Evolutionary conservation across 2,113 vertebrate species (phyloP).

Genomic region (Theristicus caerulescens): DNA sequence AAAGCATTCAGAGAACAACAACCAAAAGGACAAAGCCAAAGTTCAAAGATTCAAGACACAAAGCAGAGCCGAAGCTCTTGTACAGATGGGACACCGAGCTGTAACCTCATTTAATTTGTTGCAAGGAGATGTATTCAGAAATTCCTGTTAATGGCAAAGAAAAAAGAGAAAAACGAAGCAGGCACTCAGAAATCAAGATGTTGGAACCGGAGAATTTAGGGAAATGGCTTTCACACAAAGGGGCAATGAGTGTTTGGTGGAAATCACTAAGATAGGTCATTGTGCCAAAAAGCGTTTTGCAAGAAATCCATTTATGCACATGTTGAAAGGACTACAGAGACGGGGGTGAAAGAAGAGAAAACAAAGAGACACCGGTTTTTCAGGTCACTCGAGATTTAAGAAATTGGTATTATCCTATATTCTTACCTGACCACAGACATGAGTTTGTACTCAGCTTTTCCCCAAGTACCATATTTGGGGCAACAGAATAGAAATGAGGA

Average conservation of each 20-base stretch:
- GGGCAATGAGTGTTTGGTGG: constrained; percentile 9
- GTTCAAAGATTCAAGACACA: constrained; percentile 53
- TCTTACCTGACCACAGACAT: background rate
- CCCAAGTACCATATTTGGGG: background rate
- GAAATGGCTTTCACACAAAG: constrained; percentile 34
- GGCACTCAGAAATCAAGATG: constrained; percentile 39
- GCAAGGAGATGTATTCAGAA: constrained; percentile 29
- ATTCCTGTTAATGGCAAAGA: constrained; percentile 35
- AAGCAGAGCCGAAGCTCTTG: constrained; percentile 24
- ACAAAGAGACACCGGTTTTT: background rate
- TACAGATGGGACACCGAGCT: background rate
- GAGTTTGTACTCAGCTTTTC: background rate
- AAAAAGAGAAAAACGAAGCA: constrained; percentile 3
- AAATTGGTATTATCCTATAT: background rate
- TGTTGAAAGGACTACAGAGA: constrained; percentile 37
- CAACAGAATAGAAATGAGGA: background rate
- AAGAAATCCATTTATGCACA: constrained; percentile 33
- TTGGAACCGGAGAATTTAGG: constrained; percentile 16
- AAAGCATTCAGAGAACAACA: constrained; percentile 30
- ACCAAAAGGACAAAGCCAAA: constrained; percentile 21
- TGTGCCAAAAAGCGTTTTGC: background rate
- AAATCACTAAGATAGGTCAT: constrained; percentile 20
- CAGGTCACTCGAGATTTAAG: constrained; percentile 23
- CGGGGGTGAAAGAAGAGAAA: background rate
- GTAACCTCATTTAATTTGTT: constrained; percentile 67